Evolutionary conservation across 2,797 vertebrate species (phyloP).

Genomic region (Huso huso): DNA sequence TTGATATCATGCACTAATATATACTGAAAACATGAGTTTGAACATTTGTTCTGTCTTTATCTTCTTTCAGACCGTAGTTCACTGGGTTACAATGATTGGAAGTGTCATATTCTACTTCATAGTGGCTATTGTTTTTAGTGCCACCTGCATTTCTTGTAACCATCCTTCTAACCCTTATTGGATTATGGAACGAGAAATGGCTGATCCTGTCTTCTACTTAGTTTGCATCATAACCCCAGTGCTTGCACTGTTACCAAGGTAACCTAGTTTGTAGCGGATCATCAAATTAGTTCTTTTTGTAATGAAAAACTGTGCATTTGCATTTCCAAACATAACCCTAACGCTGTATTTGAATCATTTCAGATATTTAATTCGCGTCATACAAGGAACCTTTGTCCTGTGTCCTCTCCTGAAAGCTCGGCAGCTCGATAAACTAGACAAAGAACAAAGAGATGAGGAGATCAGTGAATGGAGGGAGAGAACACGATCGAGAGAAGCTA

Average conservation of each 20-base stretch:
- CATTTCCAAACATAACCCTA: slow-evolving; percentile 42
- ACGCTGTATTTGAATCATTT: slow-evolving; percentile 10
- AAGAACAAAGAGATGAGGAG: slow-evolving; percentile 46
- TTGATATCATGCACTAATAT: background rate
- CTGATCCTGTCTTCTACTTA: slow-evolving; percentile 78
- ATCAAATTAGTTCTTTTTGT: background rate
- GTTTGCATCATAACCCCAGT: slow-evolving; percentile 72
- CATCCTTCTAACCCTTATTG: slow-evolving; percentile 76
- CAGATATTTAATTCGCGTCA: slow-evolving; percentile 72
- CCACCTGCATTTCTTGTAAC: slow-evolving; percentile 71
- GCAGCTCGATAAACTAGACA: slow-evolving; percentile 66
- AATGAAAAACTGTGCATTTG: background rate
- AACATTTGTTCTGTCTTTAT: background rate
- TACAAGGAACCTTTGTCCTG: slow-evolving; percentile 66
- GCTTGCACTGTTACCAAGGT: slow-evolving; percentile 84
- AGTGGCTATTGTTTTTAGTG: slow-evolving; percentile 67
- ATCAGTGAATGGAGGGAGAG: slow-evolving; percentile 65
- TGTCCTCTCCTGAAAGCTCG: slow-evolving; percentile 64
- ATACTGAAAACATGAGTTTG: background rate
- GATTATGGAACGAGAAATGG: slow-evolving; percentile 75
- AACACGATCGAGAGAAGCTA: slow-evolving; percentile 28
- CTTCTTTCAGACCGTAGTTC: slow-evolving; percentile 66
- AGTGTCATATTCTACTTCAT: slow-evolving; percentile 70
- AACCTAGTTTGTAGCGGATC: slow-evolving; percentile 13
- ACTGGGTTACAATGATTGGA: slow-evolving; percentile 61